Percentiles rank a stretch among this genome's conserved stretches.
These are phyloP conservation scores for Phyto melanocephala DNA, from an alignment of 2,888 invertebrate genomes.

Conservation along the genomic window DNA sequence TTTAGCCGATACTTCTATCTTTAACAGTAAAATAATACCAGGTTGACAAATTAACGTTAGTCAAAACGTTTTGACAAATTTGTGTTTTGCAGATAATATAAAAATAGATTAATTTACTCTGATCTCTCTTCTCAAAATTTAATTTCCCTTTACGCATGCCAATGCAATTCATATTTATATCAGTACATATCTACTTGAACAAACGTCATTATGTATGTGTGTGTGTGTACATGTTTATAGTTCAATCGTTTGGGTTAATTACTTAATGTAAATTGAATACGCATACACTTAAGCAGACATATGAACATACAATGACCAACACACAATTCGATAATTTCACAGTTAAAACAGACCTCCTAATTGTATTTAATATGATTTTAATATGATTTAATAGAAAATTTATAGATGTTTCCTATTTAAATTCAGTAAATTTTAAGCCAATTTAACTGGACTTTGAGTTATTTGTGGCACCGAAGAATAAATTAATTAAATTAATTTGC, in stretches of 20 bases:
- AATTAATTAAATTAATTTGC: neutral
- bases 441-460: conserved; percentile 8
- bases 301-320: neutral
- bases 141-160: no score
- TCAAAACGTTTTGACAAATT: no score
- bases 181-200: neutral
- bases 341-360: neutral
- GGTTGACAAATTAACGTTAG: no score
- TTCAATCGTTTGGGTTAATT: neutral
- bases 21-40: no score
- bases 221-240: neutral
- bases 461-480: neutral
- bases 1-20: no score
- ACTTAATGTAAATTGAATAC: neutral
- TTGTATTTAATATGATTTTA: conserved; percentile 18
- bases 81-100: no score
- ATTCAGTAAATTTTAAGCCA: neutral
- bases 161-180: no score
- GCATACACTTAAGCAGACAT: neutral
- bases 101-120: no score
- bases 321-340: neutral
- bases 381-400: neutral
- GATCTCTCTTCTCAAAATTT: no score
- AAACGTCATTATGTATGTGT: neutral
- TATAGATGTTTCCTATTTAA: neutral